Percentiles rank a stretch among this genome's conserved stretches.
phyloP scores from a whole-genome alignment of 2,797 vertebrate genomes.

The Myotis pilosus region DNA sequence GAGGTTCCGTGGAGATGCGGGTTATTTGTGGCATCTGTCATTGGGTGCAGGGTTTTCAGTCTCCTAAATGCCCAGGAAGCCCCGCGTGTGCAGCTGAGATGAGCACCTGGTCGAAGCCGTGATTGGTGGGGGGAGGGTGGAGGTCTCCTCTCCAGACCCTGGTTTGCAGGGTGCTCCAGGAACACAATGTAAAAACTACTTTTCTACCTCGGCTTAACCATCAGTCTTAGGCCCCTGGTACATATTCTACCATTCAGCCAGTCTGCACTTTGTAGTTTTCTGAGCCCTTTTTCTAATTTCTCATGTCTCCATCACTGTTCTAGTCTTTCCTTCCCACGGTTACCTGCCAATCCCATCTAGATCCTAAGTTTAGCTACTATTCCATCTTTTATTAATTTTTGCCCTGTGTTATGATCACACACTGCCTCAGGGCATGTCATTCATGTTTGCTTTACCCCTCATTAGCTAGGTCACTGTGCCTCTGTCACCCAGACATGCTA shows the following conservation, averaged over 20 bases:
- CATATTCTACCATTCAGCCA: background rate
- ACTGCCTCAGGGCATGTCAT: background rate
- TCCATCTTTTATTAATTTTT: too few species aligned
- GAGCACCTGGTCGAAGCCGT: background rate
- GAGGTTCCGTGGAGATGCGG: background rate
- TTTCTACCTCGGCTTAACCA: background rate
- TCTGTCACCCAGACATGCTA: background rate
- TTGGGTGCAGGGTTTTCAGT: background rate
- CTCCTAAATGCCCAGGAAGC: background rate
- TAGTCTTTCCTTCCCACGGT: background rate
- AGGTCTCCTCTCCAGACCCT: background rate
- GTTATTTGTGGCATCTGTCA: too few species aligned
- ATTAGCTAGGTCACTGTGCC: background rate
- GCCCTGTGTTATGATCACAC: background rate
- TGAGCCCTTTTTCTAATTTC: background rate
- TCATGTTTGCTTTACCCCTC: background rate
- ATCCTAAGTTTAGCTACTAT: background rate
- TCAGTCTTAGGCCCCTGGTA: background rate
- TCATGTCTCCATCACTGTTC: background rate
- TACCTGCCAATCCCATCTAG: background rate
- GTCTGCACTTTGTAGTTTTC: background rate
- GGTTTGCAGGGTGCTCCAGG: background rate
- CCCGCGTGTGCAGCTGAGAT: background rate
- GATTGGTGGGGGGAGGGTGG: background rate
- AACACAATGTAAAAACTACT: background rate